phyloP scores from a whole-genome alignment of 2,888 invertebrate species.

The Noctua janthina region DNA sequence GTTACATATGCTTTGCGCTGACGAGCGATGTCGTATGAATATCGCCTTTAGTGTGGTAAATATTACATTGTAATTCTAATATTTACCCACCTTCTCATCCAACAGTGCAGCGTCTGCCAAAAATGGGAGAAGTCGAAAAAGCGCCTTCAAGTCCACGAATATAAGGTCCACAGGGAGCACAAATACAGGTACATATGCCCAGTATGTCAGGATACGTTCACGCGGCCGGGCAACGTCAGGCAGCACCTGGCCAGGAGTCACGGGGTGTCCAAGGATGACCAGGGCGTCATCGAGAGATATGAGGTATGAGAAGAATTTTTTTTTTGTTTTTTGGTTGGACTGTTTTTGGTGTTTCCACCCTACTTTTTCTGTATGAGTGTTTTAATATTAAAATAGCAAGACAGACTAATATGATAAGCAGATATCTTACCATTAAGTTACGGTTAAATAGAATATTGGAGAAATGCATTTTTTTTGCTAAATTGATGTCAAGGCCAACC shows the following conservation, averaged over 20 bases:
- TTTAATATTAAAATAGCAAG: not conserved
- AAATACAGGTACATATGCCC: slow-evolving; percentile 70
- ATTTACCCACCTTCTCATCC: too few species aligned
- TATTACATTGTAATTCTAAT: not conserved
- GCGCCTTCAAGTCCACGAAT: slow-evolving; percentile 71
- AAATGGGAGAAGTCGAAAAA: slow-evolving; percentile 75
- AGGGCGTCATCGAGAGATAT: slow-evolving; percentile 67
- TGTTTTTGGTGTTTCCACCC: slow-evolving; percentile 9
- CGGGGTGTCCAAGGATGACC: slow-evolving; percentile 62
- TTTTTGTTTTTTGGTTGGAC: not conserved
- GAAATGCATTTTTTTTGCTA: too few species aligned
- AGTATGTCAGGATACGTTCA: slow-evolving; percentile 70
- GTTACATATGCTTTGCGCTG: too few species aligned
- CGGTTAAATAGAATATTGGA: too few species aligned
- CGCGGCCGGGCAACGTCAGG: slow-evolving; percentile 67
- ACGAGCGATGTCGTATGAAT: too few species aligned
- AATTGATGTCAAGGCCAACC: too few species aligned
- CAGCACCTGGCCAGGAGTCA: slow-evolving; percentile 68
- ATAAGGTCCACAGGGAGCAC: slow-evolving; percentile 69
- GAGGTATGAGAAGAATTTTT: slow-evolving; percentile 33
- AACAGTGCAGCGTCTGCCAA: slow-evolving; percentile 72
- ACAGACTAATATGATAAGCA: not conserved
- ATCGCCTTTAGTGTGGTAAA: not conserved
- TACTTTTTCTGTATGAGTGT: not conserved
- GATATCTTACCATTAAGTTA: too few species aligned